Evolutionary conservation across 2,113 vertebrate genomes (phyloP).

Genomic region (Engystomops pustulosus): DNA sequence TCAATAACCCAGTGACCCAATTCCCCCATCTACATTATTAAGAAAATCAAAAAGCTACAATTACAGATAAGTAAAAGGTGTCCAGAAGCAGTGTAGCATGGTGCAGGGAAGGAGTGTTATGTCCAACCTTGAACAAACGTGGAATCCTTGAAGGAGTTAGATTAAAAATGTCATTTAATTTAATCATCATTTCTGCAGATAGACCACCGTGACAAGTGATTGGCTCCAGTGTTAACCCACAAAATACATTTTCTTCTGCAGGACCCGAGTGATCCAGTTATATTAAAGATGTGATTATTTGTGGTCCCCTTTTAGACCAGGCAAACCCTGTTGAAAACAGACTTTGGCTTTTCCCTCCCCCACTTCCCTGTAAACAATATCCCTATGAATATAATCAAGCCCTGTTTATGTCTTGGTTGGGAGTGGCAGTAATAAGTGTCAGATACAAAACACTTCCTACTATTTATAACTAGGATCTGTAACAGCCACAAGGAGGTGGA

Average conservation of each 20-base stretch:
- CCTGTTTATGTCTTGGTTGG: not conserved
- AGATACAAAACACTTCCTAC: not conserved
- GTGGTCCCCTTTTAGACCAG: too few relatives aligned
- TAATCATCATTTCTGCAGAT: too few relatives aligned
- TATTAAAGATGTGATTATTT: not conserved
- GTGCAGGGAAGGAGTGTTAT: too few relatives aligned
- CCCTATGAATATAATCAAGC: too few relatives aligned
- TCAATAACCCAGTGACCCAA: not conserved
- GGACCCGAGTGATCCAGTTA: not conserved
- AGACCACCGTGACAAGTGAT: too few relatives aligned
- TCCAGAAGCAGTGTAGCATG: too few relatives aligned
- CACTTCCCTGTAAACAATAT: not conserved
- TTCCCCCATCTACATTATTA: not conserved
- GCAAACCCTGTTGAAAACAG: not conserved
- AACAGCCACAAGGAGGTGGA: constrained; percentile 1
- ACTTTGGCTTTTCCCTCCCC: not conserved
- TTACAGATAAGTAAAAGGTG: too few relatives aligned
- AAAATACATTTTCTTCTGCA: not conserved
- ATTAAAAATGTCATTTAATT: too few relatives aligned
- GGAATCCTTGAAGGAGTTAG: too few relatives aligned
- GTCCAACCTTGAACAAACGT: too few relatives aligned
- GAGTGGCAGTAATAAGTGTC: not conserved
- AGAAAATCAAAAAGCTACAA: not conserved
- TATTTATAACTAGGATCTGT: not conserved
- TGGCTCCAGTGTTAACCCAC: not conserved